Conservation (phyloP, 1,140 invertebrate genomes). For the Coenobita brevimanus region DNA sequence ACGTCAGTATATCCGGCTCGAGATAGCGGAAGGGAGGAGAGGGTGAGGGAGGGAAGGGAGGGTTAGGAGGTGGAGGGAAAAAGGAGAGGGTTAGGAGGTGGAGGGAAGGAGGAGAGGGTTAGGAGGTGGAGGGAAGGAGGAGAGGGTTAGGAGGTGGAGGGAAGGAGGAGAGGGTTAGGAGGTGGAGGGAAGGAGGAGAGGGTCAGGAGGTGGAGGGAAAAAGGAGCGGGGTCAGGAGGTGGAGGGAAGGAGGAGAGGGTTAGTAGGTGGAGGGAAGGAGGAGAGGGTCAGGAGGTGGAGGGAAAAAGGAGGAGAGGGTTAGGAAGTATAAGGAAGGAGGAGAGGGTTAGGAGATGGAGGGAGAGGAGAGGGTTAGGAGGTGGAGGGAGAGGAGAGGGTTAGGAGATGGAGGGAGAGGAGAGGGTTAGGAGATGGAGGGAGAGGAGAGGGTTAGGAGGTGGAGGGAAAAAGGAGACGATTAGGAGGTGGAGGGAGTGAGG, state of each 20-base stretch:
- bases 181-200: background rate
- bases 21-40: background rate
- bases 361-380: background rate
- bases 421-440: background rate
- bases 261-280: background rate
- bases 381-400: background rate
- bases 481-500: background rate
- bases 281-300: background rate
- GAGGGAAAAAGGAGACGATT: background rate
- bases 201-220: background rate
- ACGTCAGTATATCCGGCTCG: slow-evolving; percentile 38
- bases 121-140: background rate
- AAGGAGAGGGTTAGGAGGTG: background rate
- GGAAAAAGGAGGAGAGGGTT: background rate
- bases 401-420: background rate
- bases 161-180: background rate
- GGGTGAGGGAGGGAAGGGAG: background rate
- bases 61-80: background rate
- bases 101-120: background rate
- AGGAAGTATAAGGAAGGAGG: background rate
- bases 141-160: background rate
- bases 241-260: background rate
- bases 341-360: background rate
- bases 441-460: background rate
- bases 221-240: background rate